phyloP scores from a whole-genome alignment of 2,113 vertebrate species.

The Neotragus moschatus region DNA sequence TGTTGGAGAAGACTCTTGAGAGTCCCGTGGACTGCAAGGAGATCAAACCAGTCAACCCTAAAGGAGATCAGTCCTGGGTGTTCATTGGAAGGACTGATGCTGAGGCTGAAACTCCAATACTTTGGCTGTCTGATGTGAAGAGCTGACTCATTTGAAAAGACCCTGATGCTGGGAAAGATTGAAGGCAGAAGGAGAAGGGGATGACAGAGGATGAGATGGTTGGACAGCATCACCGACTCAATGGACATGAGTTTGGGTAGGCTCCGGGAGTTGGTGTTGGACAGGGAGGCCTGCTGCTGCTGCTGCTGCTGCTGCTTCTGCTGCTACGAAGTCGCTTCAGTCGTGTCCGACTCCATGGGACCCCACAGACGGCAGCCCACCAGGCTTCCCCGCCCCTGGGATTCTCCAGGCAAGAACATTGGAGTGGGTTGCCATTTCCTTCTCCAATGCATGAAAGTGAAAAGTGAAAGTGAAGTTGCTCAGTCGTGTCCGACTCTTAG shows the following conservation, averaged over 20 bases:
- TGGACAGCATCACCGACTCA: background rate
- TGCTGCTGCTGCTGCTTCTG: too few relatives aligned
- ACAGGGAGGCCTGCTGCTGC: background rate
- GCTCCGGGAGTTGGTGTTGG: background rate
- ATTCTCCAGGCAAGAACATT: too few relatives aligned
- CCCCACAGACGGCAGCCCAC: too few relatives aligned
- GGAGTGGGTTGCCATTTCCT: too few relatives aligned
- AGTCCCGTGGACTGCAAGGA: background rate
- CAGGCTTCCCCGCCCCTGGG: fast-evolving
- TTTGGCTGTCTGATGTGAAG: background rate
- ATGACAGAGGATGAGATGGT: background rate
- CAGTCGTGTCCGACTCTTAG: too few relatives aligned
- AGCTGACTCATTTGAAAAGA: background rate
- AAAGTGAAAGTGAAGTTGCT: too few relatives aligned
- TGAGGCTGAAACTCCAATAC: background rate
- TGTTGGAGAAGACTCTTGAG: background rate
- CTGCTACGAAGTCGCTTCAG: too few relatives aligned
- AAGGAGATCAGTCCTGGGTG: background rate
- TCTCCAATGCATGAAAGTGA: too few relatives aligned
- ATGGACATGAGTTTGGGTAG: background rate
- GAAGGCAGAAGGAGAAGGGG: background rate
- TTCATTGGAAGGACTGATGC: background rate
- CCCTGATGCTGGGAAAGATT: background rate
- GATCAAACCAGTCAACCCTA: background rate
- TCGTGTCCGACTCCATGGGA: too few relatives aligned